Evolutionary conservation across 2,113 vertebrate species (phyloP), one percentile per base, ranked within the genome.

Genomic region (Syngnathoides biaculeatus): DNA sequence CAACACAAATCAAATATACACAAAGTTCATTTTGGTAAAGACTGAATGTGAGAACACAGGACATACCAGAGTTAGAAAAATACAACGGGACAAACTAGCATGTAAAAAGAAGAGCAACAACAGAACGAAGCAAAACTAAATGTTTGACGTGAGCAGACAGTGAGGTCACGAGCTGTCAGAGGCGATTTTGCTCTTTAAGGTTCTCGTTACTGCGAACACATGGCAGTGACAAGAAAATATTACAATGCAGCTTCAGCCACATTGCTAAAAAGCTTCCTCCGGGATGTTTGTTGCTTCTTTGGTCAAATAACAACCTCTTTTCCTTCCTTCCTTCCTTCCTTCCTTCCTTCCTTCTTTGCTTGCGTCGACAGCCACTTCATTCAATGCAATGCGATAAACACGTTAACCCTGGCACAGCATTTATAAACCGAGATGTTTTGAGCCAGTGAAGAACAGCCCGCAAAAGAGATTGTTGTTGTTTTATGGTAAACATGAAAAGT

Each of bases 61-160:
- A 43, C 8, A 39, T 6, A 22, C 27, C 30, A 22, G 64, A 58
- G 71, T 40, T 64, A 58, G 50, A 64, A 70, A 57, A 67, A 81
- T 30, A 64, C 68, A 78, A 78, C 69, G 62, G 75, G 71, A 80
- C 66, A 79, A 78, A 81, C 26, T 52, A 56, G 39, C 42, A 73
- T 55, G 22, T 68, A 47, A 67, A 48, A 26, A 74, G 61, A 67
- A 78, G 67, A 63, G 66, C 67, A 50, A 67, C 30, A 69, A 26
- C 60, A 50, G 58, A 12, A 71, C 30, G 45, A n/a, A 67, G 65
- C 22, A 1, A 57, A 73, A 13, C 68, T 47, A 68, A 69, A 67
- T 57, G 71, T 82, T 67, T 79, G 66, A 85, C 68, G 64, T 79
- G 73, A 80, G 45, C 72, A 86, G 82, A 85, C 75, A 87, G 81